Percentiles rank a stretch among this genome's conserved stretches.
phyloP scores from a whole-genome alignment of 2,888 invertebrate genomes.

The Himalopsyche anomala region DNA sequence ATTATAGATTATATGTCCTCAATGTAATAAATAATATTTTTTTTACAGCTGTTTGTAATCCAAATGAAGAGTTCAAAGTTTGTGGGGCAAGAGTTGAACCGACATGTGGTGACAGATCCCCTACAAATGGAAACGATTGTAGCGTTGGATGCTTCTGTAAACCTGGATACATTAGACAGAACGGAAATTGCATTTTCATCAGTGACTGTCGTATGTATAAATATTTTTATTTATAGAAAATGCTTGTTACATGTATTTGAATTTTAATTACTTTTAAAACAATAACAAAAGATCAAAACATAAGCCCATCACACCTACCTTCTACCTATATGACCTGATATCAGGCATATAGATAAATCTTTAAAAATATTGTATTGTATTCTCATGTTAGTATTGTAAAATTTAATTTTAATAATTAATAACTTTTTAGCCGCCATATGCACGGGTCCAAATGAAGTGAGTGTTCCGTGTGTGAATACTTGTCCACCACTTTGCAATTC shows the following conservation, averaged over 20 bases:
- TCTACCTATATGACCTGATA: neutral
- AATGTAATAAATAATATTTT: neutral
- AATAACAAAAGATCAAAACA: too few relatives aligned
- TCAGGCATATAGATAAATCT: neutral
- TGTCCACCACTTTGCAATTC: conserved; percentile 47
- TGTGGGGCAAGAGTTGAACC: conserved; percentile 24
- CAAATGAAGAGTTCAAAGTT: conserved; percentile 44
- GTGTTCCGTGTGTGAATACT: conserved; percentile 41
- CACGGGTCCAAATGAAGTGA: conserved; percentile 50
- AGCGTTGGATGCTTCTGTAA: conserved; percentile 49
- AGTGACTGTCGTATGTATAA: conserved; percentile 50
- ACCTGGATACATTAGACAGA: conserved; percentile 46
- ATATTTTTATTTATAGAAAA: neutral
- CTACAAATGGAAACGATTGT: conserved; percentile 43
- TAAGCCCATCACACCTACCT: too few relatives aligned
- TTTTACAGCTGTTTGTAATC: conserved; percentile 37
- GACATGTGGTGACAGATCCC: conserved; percentile 46
- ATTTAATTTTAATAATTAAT: too few relatives aligned
- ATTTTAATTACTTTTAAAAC: too few relatives aligned
- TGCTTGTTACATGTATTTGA: too few relatives aligned
- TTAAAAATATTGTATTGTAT: neutral
- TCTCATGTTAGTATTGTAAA: neutral
- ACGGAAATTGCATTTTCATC: conserved; percentile 51
- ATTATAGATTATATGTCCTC: too few relatives aligned
- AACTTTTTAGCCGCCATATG: conserved; percentile 37